Evolutionary conservation across 2,888 invertebrate species (phyloP).

Genomic region (Trachelus iudaicus): DNA sequence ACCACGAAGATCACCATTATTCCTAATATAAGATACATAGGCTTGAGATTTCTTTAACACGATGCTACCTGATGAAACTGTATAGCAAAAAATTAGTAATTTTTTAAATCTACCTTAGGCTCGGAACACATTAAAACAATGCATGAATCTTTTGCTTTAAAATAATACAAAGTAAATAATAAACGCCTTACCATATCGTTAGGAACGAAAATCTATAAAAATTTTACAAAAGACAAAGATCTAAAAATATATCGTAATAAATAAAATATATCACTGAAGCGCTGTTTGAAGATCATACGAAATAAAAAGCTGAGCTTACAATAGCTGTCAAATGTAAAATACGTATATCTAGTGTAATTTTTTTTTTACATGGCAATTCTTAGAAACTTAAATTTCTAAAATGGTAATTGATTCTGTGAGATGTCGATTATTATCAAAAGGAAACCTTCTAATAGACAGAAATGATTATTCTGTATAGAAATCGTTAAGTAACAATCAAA

Average conservation of each 20-base stretch:
- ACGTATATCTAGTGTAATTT: constrained; percentile 8
- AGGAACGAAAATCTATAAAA: background rate
- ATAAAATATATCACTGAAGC: constrained; percentile 20
- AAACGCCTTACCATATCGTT: background rate
- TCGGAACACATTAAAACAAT: background rate
- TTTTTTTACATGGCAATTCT: background rate
- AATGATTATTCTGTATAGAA: no score
- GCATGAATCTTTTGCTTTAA: background rate
- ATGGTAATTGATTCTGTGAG: no score
- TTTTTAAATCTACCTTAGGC: no score
- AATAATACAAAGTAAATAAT: background rate
- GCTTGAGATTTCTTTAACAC: no score
- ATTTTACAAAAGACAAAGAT: background rate
- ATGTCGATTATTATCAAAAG: no score
- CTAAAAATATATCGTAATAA: constrained; percentile 15
- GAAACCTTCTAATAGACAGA: no score
- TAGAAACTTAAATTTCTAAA: background rate
- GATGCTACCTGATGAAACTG: no score
- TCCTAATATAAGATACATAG: no score
- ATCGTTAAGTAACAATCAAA: no score
- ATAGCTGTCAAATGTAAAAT: constrained; percentile 37
- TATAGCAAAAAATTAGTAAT: no score
- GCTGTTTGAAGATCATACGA: constrained; percentile 12
- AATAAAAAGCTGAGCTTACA: constrained; percentile 44
- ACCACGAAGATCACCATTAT: no score